phyloP scores from a whole-genome alignment of 1,140 invertebrate genomes.

The Lasioglossum albipes region DNA sequence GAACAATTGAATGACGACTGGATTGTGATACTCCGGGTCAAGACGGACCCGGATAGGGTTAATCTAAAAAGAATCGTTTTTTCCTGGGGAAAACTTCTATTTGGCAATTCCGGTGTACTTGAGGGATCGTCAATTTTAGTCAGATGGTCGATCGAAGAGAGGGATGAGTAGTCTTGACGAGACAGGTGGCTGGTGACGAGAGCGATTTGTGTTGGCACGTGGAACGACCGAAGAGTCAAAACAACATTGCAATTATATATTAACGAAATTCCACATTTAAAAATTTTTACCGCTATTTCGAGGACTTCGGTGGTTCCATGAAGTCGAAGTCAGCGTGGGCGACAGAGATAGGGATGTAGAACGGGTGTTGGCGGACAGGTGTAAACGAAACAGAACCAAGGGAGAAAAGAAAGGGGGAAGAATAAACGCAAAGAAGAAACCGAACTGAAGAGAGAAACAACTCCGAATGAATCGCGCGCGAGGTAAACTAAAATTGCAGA shows the following conservation, averaged over 20 bases:
- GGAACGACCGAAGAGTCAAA: too few species aligned
- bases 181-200: slow-evolving; percentile 7
- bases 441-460: background rate
- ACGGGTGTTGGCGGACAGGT: slow-evolving; percentile 27
- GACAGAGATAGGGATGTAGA: background rate
- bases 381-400: slow-evolving; percentile 11
- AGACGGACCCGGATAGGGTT: too few species aligned
- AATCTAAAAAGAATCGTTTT: too few species aligned
- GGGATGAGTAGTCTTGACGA: slow-evolving; percentile 5
- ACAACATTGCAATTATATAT: too few species aligned
- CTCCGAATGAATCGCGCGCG: slow-evolving; percentile 6
- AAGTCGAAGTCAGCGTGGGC: slow-evolving; percentile 38
- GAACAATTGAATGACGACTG: too few species aligned
- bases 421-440: background rate
- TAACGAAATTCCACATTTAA: too few species aligned
- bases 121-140: background rate
- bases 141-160: slow-evolving; percentile 1
- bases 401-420: background rate
- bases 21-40: too few species aligned
- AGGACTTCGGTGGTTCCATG: background rate
- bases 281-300: too few species aligned
- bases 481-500: slow-evolving; percentile 22
- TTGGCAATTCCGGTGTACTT: too few species aligned
- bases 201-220: slow-evolving; percentile 21
- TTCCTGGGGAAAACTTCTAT: too few species aligned